Conservation (phyloP, 2,888 invertebrate genomes). For the Ashinkailepas kermadecensis region DNA sequence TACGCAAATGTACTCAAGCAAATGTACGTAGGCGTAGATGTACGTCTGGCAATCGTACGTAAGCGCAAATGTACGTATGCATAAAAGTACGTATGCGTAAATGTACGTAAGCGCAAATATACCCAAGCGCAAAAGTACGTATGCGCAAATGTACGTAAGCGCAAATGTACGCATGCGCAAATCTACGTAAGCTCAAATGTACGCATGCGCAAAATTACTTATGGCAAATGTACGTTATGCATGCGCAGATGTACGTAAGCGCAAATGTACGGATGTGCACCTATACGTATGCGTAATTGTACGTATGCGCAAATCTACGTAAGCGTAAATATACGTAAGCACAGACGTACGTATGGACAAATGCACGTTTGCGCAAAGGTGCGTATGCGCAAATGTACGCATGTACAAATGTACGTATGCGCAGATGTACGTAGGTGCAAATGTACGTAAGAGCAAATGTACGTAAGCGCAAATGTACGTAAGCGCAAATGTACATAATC, state of each 20-base stretch:
- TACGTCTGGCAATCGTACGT: neutral
- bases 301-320: neutral
- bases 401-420: no score
- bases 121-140: neutral
- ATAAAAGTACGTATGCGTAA: neutral
- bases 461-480: no score
- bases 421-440: no score
- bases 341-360: neutral
- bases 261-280: neutral
- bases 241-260: neutral
- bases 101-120: neutral
- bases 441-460: no score
- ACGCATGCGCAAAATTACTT: neutral
- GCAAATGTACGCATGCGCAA: neutral
- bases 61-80: neutral
- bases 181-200: neutral
- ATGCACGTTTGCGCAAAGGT: no score
- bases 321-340: neutral
- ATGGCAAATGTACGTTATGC: no score
- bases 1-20: neutral
- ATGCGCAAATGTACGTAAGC: no score
- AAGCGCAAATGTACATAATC: no score
- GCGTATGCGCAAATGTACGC: no score
- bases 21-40: no score
- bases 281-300: neutral